A percentile compares a stretch with the other conserved stretches of the same genome.
Conservation (phyloP, 2,797 vertebrate genomes). For the Stomatorhinus walkeri region DNA sequence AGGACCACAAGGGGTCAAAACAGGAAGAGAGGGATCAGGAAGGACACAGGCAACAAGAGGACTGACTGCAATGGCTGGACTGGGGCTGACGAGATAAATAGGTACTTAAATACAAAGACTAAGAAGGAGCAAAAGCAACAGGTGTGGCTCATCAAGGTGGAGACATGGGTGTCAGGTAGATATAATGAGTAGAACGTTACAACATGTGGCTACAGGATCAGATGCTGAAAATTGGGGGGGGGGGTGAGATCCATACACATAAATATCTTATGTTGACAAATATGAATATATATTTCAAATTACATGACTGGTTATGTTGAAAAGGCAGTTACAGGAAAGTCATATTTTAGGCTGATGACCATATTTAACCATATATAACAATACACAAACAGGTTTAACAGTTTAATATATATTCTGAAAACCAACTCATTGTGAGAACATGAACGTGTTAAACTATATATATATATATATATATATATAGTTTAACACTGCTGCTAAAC, state of each 20-base stretch:
- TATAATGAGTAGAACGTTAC: not conserved
- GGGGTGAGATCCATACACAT: not conserved
- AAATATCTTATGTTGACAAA: not conserved
- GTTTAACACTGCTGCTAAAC: not conserved
- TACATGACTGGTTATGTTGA: not conserved
- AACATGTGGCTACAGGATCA: not conserved
- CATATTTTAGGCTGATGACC: not conserved
- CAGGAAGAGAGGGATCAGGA: not conserved
- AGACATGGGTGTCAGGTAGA: not conserved
- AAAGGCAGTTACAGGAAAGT: not conserved
- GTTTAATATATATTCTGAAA: constrained; percentile 5
- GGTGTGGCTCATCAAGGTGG: not conserved
- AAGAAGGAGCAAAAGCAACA: not conserved
- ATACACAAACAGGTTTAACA: not conserved
- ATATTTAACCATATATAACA: not conserved
- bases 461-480: no score
- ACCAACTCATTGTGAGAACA: not conserved
- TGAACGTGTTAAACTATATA: no score
- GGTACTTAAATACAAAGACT: not conserved
- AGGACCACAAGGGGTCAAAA: not conserved
- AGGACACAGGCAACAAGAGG: not conserved
- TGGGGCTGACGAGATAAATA: not conserved
- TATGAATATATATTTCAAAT: not conserved
- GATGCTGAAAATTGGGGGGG: not conserved
- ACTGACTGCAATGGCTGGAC: not conserved